These are phyloP conservation scores for Etheostoma cragini DNA, from an alignment of 2,113 vertebrate genomes.

Conservation along the genomic window DNA sequence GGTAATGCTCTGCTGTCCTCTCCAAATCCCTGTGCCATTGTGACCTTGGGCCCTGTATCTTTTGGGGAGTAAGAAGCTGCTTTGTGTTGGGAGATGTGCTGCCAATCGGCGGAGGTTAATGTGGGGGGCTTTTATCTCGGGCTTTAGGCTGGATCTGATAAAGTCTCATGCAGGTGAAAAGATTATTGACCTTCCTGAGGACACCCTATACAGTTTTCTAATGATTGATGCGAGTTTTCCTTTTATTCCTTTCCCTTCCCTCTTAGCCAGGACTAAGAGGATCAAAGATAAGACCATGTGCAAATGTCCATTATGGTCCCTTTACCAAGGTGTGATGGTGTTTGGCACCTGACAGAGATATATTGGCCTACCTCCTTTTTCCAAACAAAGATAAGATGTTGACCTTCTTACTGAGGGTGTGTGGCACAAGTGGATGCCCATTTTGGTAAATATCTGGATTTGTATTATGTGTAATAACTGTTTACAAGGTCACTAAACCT, in stretches of 20 bases:
- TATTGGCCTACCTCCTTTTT: conserved; percentile 63
- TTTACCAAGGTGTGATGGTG: conserved; percentile 79
- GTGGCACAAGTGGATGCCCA: conserved; percentile 44
- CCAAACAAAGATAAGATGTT: conserved; percentile 75
- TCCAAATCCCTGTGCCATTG: conserved; percentile 85
- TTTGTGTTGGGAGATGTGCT: conserved; percentile 92
- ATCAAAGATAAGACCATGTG: conserved; percentile 88
- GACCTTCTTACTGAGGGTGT: conserved; percentile 68
- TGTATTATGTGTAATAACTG: conserved; percentile 64
- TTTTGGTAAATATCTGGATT: conserved; percentile 59
- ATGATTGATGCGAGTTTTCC: conserved; percentile 96
- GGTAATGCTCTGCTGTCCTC: conserved; percentile 90
- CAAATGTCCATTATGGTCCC: conserved; percentile 81
- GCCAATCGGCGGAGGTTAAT: conserved; percentile 93
- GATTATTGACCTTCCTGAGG: conserved; percentile 98
- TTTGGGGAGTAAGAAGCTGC: conserved; percentile 83
- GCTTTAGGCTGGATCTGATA: conserved; percentile 97
- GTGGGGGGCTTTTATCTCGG: conserved; percentile 92
- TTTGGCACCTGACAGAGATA: conserved; percentile 81
- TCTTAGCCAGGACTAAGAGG: conserved; percentile 87
- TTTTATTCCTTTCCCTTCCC: conserved; percentile 81
- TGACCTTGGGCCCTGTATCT: conserved; percentile 94
- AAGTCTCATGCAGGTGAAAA: conserved; percentile 96
- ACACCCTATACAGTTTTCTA: conserved; percentile 93
- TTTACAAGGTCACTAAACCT: conserved; percentile 78